These are phyloP conservation scores for Rhea pennata DNA, from an alignment of 2,113 vertebrate genomes.

Conservation along the genomic window DNA sequence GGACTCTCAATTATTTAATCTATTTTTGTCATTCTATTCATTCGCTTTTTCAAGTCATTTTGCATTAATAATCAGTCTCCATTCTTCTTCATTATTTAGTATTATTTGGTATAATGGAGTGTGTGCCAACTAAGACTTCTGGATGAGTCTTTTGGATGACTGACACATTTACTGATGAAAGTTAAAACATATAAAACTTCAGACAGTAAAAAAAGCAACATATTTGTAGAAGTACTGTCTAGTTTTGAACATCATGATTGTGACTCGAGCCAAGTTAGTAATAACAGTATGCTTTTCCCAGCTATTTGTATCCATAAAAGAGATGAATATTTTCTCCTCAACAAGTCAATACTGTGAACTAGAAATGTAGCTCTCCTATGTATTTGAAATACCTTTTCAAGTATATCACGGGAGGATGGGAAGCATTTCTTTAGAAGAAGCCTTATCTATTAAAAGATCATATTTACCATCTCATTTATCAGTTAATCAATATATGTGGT, in stretches of 20 bases:
- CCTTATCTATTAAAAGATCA: neutral
- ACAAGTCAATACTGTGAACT: neutral
- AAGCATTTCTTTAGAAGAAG: neutral
- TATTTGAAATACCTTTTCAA: neutral
- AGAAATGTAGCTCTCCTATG: neutral
- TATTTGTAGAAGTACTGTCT: constrained; percentile 44
- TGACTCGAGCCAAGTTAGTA: constrained; percentile 22
- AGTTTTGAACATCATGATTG: constrained; percentile 13
- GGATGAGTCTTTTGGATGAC: constrained; percentile 55
- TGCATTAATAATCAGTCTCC: constrained; percentile 74
- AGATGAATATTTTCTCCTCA: neutral
- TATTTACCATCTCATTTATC: neutral
- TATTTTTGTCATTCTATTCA: constrained; percentile 76
- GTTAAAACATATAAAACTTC: constrained; percentile 65
- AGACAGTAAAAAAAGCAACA: constrained; percentile 34
- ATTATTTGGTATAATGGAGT: constrained; percentile 67
- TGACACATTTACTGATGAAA: constrained; percentile 67
- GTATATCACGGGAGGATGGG: neutral
- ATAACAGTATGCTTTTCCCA: neutral
- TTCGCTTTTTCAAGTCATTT: constrained; percentile 61
- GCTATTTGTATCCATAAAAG: neutral
- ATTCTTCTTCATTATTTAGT: constrained; percentile 75
- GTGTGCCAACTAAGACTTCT: constrained; percentile 62
- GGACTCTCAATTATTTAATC: constrained; percentile 75
- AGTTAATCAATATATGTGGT: neutral